Conservation (phyloP, 1,140 invertebrate genomes). For the Acromyrmex heyeri region DNA sequence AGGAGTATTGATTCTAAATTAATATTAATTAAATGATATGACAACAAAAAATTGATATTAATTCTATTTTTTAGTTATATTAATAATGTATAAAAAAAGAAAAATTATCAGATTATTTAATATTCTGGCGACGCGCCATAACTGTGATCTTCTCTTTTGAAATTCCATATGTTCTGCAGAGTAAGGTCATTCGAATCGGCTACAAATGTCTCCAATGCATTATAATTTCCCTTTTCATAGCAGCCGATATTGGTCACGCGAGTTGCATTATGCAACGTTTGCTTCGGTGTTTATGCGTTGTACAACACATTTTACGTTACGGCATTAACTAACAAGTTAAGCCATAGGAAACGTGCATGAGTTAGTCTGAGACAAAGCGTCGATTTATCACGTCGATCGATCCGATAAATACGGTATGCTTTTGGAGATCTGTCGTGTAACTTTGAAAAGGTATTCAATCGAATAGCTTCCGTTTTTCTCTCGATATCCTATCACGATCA, state of each 20-base stretch:
- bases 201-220: constrained; percentile 26
- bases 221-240: constrained; percentile 29
- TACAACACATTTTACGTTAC: not conserved
- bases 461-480: constrained; percentile 5
- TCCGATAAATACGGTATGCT: constrained; percentile 21
- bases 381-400: constrained; percentile 30
- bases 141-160: not conserved
- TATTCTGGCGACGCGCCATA: not conserved
- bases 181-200: not conserved
- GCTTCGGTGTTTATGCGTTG: constrained; percentile 19
- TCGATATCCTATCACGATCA: constrained; percentile 14
- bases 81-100: not conserved
- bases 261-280: constrained; percentile 55
- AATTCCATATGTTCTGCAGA: not conserved
- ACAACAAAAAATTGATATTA: not conserved
- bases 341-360: too few relatives aligned
- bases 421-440: not conserved
- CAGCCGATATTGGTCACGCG: too few relatives aligned
- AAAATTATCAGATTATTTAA: not conserved
- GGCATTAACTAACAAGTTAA: constrained; percentile 36
- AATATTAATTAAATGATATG: too few relatives aligned
- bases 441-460: constrained; percentile 2
- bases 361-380: not conserved
- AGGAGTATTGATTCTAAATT: too few relatives aligned
- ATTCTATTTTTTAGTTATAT: not conserved